Base-by-base conservation (phyloP, 2,113 vertebrate genomes). In the Actinemys pallida region DNA sequence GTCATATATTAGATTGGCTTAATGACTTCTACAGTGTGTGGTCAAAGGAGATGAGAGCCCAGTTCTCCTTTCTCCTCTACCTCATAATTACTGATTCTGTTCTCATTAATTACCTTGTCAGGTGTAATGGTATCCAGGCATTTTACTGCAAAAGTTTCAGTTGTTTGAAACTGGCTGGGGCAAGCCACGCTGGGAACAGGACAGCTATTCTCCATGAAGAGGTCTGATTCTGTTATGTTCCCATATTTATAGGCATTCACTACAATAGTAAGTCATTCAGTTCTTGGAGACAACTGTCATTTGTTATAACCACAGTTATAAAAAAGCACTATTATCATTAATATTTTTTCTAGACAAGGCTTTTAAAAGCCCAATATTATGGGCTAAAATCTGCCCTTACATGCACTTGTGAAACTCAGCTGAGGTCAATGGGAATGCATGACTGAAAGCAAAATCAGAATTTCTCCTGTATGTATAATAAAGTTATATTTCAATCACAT, bases 81-180 rank as follows among this genome's bases (percentile, higher is more conserved):
- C 29, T 49, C 29, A 35, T 2, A 75, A 27, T 62, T 22, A 11
- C 7, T 78, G 81, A 1, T 62, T 42, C 42, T 54, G 1, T 45
- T 78, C 11, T 0, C 16, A 1, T 0, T 5, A 52, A 10, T 50
- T 52, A 39, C 24, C 50, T 75, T 39, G 19, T 69, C 49, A 29
- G 14, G 6, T 52, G 0, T 5, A 57, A 35, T 1, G 29, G 19
- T 62, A 47, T 7, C 0, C 0, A 57, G 80, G 59, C 54, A 1
- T 29, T 42, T 13, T 39, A 27, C 39, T 27, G 16, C 17, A 19
- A 45, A 57, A 10, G 5, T 83, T 27, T n/a, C 17, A 10, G n/a
- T 42, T 42, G 54, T 45, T 83, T 57, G 12, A 57, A 45, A 29
- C 27, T 57, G 81, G 13, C 54, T 45, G 25, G 39, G 42, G 29